Evolutionary conservation across 2,113 vertebrate genomes (phyloP).

Genomic region (Trogon surrucura): DNA sequence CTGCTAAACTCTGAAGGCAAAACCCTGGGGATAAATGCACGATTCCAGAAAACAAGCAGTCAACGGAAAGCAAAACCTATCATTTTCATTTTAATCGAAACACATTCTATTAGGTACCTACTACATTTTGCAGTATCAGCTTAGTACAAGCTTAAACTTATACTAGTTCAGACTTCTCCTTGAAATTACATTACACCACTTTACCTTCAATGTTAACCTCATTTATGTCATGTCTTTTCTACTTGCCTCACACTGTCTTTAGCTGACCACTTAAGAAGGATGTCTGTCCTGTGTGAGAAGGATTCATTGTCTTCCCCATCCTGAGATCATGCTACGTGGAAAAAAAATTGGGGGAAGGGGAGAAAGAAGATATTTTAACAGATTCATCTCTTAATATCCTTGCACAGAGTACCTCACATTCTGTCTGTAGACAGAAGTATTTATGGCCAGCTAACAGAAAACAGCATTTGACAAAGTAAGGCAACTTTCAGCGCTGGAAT

Average conservation of each 20-base stretch:
- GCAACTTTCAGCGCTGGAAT: neutral
- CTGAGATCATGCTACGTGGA: neutral
- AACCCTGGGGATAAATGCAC: neutral
- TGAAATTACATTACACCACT: neutral
- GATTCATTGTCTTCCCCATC: neutral
- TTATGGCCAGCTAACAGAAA: neutral
- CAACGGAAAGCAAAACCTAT: neutral
- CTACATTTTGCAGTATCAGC: neutral
- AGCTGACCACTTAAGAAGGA: neutral
- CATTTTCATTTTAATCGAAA: neutral
- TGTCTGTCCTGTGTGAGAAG: neutral
- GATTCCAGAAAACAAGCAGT: neutral
- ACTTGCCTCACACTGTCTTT: neutral
- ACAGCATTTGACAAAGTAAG: neutral
- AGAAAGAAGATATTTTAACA: neutral
- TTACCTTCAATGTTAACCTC: neutral
- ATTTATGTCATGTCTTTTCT: neutral
- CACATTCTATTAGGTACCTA: neutral
- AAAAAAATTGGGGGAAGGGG: neutral
- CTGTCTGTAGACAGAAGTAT: neutral
- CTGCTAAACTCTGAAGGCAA: neutral
- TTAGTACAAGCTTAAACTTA: neutral
- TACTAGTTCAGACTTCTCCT: neutral
- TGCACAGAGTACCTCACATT: neutral
- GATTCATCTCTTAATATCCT: neutral